Conservation (phyloP, 2,888 invertebrate genomes). For the Drosophila longiperda region DNA sequence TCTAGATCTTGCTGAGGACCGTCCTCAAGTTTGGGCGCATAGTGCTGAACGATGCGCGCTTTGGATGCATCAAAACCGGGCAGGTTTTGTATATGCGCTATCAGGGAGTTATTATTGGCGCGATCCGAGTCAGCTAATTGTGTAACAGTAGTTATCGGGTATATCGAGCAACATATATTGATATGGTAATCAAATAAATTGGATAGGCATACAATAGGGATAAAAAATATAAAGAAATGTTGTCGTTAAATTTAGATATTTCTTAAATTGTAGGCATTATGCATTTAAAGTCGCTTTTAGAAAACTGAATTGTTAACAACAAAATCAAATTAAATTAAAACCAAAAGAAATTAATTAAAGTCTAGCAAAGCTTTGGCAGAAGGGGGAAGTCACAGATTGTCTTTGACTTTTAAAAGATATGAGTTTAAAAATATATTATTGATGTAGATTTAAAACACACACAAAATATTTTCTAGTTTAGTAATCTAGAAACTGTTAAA, state of each 20-base stretch:
- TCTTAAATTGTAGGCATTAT: conserved; percentile 19
- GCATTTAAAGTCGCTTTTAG: conserved; percentile 24
- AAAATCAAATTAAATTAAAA: conserved; percentile 6
- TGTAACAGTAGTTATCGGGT: conserved; percentile 28
- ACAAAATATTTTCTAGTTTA: neutral
- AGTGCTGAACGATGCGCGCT: conserved; percentile 89
- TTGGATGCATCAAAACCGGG: conserved; percentile 89
- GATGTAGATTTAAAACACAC: conserved; percentile 21
- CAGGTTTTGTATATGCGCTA: conserved; percentile 89
- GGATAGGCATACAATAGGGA: conserved; percentile 69
- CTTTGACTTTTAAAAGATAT: neutral
- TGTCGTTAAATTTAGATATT: conserved; percentile 47
- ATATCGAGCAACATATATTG: conserved; percentile 57
- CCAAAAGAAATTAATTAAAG: conserved; percentile 28
- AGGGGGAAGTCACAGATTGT: conserved; percentile 6
- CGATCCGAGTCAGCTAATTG: conserved; percentile 85
- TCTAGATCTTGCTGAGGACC: conserved; percentile 81
- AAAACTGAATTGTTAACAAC: conserved; percentile 3
- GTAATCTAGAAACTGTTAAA: conserved; percentile 9
- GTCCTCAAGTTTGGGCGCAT: conserved; percentile 84
- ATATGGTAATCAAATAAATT: conserved; percentile 66
- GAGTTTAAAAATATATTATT: conserved; percentile 19
- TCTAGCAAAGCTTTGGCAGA: conserved; percentile 25
- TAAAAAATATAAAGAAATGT: conserved; percentile 72
- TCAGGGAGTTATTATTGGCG: conserved; percentile 89